Evolutionary conservation across 2,113 vertebrate species (phyloP), one percentile per base, ranked within the genome.

Genomic region (Micronisus gabar): DNA sequence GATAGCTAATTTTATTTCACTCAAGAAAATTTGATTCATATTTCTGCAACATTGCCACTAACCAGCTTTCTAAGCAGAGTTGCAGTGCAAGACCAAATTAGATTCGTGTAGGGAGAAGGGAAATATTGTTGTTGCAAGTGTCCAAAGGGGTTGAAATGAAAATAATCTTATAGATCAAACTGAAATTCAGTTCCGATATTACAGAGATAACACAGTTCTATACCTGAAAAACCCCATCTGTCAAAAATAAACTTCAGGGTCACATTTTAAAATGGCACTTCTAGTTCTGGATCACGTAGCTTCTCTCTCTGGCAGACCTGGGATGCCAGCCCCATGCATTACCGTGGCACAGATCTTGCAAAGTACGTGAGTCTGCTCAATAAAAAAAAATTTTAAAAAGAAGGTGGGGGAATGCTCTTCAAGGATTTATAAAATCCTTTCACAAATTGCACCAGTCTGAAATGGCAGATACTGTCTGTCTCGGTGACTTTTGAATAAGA

Each of bases 101-200:
- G 88, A 88, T 97, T 86, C 12, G 3, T 83, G 65, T 63, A 88
- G 75, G 81, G 79, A 95, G 86, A 90, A 86, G 68, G 96, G 96
- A 96, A 97, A 91, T 80, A 65, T 30, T 92, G 90, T 96, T 96
- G 94, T 65, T 76, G 73, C 87, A 76, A 92, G 73, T 63, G 79
- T 90, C 88, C 87, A 93, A 92, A 81, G 86, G 62, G 82, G 86
- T 30, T 96, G 91, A 86, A 88, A 91, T 96, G 92, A 95, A 97
- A 98, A 97, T 97, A 97, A 97, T 96, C 25, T 36, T 68, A 87
- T 59, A 96, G 93, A 91, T 97, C 91, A 97, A 89, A 72, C 70
- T 95, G 34, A 79, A 97, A 96, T 93, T 90, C 81, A 96, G 96
- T 97, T 97, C 86, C 75, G 79, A 73, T 97, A 76, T 83, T 86